Evolutionary conservation across 1,140 invertebrate species (phyloP), one percentile per base, ranked within the genome.

Genomic region (Bathynomus jamesi): DNA sequence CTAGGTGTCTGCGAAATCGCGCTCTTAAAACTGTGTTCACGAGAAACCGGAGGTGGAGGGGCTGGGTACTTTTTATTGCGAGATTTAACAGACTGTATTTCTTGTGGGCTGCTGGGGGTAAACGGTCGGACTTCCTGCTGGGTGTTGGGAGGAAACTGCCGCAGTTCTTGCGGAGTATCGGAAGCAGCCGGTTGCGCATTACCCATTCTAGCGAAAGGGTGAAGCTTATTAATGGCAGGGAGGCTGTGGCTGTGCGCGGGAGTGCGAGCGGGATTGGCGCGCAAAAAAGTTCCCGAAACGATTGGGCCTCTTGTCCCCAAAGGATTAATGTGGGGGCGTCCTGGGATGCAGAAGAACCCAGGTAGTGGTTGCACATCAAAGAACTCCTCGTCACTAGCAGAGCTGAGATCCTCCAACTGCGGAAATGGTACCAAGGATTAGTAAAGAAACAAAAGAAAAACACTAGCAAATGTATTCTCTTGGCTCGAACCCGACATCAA

Each of bases 321-420:
- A 17, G 30, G 62, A 29, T 21, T n/a, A 24, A 53, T 53, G 3
- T 29, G 63, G 13, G 28, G 40, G 31, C 64, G 46, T 27, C 24
- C 24, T 28, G 65, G 68, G 10, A 27, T 64, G 53, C 61, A 65
- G 28, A 64, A 65, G 25, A 70, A 69, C 11, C 68, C 72, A 21
- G 68, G 65, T 28, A 76, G 30, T 4, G 72, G 61, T 69, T 73
- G 67, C 46, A 76, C 75, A 71, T 76, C 75, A 66, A 76, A 76
- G 69, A 71, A 76, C 62, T 76, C 75, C 61, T 76, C 75, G 69
- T 76, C 75, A 69, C 75, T 76, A 62, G 71, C 75, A 17, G 75
- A 76, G 66, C 75, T 76, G 64, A 76, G 70, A 66, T 76, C 75
- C 63, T 76, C 75, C 69, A 76, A 67, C 75, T 76, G 75, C 66